phyloP scores from a whole-genome alignment of 2,888 invertebrate genomes.

The Tetragonula carbonaria region DNA sequence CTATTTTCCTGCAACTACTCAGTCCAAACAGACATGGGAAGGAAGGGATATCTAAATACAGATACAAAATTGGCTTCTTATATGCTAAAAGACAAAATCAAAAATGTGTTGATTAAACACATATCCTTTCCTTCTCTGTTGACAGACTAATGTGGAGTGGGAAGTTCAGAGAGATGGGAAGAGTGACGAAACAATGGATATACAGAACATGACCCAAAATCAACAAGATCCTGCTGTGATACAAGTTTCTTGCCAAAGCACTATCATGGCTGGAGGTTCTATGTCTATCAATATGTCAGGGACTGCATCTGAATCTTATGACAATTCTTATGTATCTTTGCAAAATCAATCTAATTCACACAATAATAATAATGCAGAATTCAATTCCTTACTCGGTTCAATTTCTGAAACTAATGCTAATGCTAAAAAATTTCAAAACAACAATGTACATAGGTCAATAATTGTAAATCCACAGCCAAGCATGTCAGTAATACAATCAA shows the following conservation, averaged over 20 bases:
- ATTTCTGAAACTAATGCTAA: slow-evolving; percentile 40
- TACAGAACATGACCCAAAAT: slow-evolving; percentile 76
- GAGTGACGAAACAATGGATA: slow-evolving; percentile 83
- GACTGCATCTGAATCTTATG: slow-evolving; percentile 52
- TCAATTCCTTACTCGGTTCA: slow-evolving; percentile 35
- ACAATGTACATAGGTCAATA: slow-evolving; percentile 44
- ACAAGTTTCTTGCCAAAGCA: slow-evolving; percentile 76
- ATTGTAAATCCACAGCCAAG: slow-evolving; percentile 71
- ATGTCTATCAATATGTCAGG: slow-evolving; percentile 74
- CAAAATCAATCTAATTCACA: slow-evolving; percentile 50
- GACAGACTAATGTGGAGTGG: slow-evolving; percentile 86
- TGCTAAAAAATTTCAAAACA: slow-evolving; percentile 35
- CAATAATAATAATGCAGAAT: slow-evolving; percentile 38
- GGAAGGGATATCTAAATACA: slow-evolving; percentile 85
- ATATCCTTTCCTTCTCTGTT: slow-evolving; percentile 89
- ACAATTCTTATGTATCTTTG: slow-evolving; percentile 44
- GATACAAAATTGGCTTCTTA: slow-evolving; percentile 74
- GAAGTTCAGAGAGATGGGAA: slow-evolving; percentile 84
- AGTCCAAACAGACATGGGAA: slow-evolving; percentile 81
- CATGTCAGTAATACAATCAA: slow-evolving; percentile 80
- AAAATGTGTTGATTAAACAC: slow-evolving; percentile 81
- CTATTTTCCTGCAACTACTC: slow-evolving; percentile 63
- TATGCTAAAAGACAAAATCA: slow-evolving; percentile 74
- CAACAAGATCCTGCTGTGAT: slow-evolving; percentile 74
- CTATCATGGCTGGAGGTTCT: slow-evolving; percentile 77